Conservation (phyloP, 2,888 invertebrate genomes). For the Papilio elwesi region DNA sequence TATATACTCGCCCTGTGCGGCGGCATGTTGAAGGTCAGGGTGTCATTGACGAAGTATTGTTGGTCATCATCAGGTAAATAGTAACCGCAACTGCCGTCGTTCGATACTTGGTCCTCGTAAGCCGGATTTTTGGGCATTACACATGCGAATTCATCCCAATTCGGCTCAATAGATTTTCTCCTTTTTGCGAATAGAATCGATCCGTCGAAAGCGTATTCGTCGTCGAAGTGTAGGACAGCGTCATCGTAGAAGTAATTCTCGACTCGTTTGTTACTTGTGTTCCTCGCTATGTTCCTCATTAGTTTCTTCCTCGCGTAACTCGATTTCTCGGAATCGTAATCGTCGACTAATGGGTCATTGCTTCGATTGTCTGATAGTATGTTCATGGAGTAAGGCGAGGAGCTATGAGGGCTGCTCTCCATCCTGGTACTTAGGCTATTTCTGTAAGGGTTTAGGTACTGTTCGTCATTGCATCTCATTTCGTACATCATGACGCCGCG, state of each 20-base stretch:
- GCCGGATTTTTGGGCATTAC: slow-evolving; percentile 61
- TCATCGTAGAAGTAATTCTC: slow-evolving; percentile 82
- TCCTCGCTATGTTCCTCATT: slow-evolving; percentile 77
- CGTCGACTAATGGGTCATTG: slow-evolving; percentile 77
- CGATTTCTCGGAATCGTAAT: slow-evolving; percentile 77
- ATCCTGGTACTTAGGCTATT: slow-evolving; percentile 61
- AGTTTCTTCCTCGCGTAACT: slow-evolving; percentile 78
- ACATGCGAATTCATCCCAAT: slow-evolving; percentile 69
- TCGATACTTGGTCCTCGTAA: slow-evolving; percentile 68
- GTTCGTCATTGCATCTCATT: slow-evolving; percentile 65
- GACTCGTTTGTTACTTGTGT: slow-evolving; percentile 61
- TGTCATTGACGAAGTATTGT: slow-evolving; percentile 75
- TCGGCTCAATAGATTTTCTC: slow-evolving; percentile 75
- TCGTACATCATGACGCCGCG: slow-evolving; percentile 74
- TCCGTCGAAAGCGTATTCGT: slow-evolving; percentile 79
- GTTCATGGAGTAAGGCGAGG: slow-evolving; percentile 74
- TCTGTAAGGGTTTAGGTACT: slow-evolving; percentile 64
- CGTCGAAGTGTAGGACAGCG: slow-evolving; percentile 77
- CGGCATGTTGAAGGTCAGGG: slow-evolving; percentile 75
- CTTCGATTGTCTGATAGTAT: slow-evolving; percentile 70
- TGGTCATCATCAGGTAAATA: slow-evolving; percentile 76
- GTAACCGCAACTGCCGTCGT: slow-evolving; percentile 79
- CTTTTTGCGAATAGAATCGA: slow-evolving; percentile 77
- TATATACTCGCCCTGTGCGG: slow-evolving; percentile 80
- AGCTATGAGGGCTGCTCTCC: slow-evolving; percentile 68